Evolutionary conservation across 2,888 invertebrate genomes (phyloP).

Genomic region (Seira ritae): DNA sequence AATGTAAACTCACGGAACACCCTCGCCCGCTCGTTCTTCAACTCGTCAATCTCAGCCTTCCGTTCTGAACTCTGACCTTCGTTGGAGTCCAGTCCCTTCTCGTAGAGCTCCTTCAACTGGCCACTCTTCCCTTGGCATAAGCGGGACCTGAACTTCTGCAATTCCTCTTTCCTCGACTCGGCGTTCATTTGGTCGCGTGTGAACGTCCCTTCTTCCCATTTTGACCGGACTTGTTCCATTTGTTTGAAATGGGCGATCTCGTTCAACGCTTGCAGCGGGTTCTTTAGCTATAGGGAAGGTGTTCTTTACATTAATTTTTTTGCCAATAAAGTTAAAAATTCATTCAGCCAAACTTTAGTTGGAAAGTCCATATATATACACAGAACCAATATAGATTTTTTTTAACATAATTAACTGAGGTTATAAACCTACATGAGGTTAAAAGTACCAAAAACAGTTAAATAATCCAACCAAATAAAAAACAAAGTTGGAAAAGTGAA

Average conservation of each 20-base stretch:
- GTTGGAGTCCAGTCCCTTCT: constrained; percentile 83
- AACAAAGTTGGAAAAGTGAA: no score
- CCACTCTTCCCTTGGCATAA: constrained; percentile 87
- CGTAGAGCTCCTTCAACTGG: constrained; percentile 93
- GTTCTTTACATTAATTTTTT: no score
- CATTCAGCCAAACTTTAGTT: no score
- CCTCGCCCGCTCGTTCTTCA: constrained; percentile 26
- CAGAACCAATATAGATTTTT: no score
- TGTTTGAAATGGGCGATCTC: constrained; percentile 64
- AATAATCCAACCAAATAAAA: no score
- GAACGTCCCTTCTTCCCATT: constrained; percentile 83
- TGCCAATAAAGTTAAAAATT: no score
- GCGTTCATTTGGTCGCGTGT: constrained; percentile 80
- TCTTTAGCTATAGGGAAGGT: constrained; percentile 49
- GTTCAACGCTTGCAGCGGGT: constrained; percentile 56
- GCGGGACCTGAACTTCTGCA: constrained; percentile 82
- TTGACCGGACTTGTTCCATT: constrained; percentile 66
- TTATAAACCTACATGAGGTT: no score
- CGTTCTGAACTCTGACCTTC: constrained; percentile 79
- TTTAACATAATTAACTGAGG: no score
- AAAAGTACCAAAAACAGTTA: no score
- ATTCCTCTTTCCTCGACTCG: constrained; percentile 91
- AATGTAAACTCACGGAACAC: no score
- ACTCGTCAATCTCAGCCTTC: constrained; percentile 76
- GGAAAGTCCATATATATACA: no score